Evolutionary conservation across 2,113 vertebrate genomes (phyloP), one percentile per base, ranked within the genome.

Genomic region (Mastomys natalensis): DNA sequence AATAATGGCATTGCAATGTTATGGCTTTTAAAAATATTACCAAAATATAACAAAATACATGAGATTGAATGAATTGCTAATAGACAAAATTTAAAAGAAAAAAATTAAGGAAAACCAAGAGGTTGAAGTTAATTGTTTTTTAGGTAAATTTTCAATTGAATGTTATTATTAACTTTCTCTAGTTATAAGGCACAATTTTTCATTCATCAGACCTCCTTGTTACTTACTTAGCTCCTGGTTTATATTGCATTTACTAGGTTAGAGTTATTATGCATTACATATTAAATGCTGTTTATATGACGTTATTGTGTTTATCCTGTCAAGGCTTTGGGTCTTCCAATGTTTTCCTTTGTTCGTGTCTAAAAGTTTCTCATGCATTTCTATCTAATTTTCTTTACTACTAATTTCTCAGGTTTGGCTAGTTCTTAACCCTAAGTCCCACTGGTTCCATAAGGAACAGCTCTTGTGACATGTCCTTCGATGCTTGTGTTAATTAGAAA

Each of bases 281-380:
- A 21, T 53, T 22, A 55, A 45, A 84, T 15, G 76, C 53, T 86
- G 81, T 40, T 88, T 87, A 15, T 19, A 81, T 60, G 4, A 64
- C 64, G 26, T 89, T 51, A n/a, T 90, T 95, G 53, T 95, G 22
- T 68, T 85, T 95, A 8, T 68, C 72, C 34, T 84, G 6, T 96
- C 17, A 90, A 64, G 68, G 4, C 0, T 73, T 78, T 94, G 15
- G 4, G 62, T 90, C 3, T 81, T 73, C 55, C 0, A 53, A 16
- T 84, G 17, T 60, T 89, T 68, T 74, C 21, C 43, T 89, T 95
- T 94, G 48, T 37, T 89, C 34, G 29, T 72, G 48, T 90, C 68
- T 95, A 78, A 73, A 31, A 88, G 31, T 4, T 64, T 77, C 19
- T 91, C 17, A 62, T n/a, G 13, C 3, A 24, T 90, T 78, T 93